These are phyloP conservation scores for Mythimna loreyi DNA, from an alignment of 2,888 invertebrate genomes.

Conservation along the genomic window DNA sequence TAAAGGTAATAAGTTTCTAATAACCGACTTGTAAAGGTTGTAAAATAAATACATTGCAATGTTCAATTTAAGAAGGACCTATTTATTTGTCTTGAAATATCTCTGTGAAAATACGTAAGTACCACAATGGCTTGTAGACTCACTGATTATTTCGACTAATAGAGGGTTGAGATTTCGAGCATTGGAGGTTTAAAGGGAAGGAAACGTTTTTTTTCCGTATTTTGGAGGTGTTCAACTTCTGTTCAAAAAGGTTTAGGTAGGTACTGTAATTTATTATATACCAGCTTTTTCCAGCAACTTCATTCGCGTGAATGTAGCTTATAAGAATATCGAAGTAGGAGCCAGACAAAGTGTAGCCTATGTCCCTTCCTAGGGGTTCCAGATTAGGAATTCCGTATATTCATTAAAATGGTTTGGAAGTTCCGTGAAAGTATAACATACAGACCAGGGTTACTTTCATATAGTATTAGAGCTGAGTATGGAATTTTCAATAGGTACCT, in stretches of 20 bases:
- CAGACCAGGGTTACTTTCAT: no score
- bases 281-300: no score
- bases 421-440: no score
- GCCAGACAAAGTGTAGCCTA: no score
- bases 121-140: neutral
- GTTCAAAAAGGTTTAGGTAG: no score
- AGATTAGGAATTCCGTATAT: no score
- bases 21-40: neutral
- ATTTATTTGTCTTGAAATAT: neutral
- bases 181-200: neutral
- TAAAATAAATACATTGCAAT: neutral
- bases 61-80: neutral
- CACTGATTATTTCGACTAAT: neutral
- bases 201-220: neutral
- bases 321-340: no score
- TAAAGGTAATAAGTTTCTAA: neutral
- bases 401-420: no score
- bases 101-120: neutral
- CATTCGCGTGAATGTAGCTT: no score
- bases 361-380: no score
- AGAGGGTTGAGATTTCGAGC: neutral
- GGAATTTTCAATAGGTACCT: neutral
- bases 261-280: neutral
- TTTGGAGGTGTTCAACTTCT: neutral
- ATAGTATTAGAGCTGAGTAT: no score